These are phyloP conservation scores for Thermophis baileyi DNA, from an alignment of 2,113 vertebrate genomes.

Conservation along the genomic window DNA sequence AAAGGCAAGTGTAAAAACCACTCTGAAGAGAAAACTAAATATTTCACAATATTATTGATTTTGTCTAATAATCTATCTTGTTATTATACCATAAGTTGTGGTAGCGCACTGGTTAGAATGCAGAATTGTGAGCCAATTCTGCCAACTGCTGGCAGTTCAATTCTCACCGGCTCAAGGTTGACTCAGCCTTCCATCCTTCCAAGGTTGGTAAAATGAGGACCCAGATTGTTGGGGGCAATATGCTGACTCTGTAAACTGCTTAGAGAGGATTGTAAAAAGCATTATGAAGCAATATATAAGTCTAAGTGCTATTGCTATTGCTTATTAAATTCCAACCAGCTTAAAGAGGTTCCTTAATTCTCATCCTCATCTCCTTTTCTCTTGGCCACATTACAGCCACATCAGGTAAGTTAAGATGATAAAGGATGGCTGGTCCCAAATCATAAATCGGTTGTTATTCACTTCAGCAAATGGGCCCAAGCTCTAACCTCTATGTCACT, in stretches of 20 bases:
- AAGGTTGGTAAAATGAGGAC: neutral
- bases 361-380: neutral
- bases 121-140: neutral
- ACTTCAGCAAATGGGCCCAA: neutral
- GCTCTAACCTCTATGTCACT: neutral
- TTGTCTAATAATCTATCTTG: neutral
- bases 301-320: neutral
- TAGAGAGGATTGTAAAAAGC: neutral
- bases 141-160: neutral
- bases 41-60: neutral
- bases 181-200: neutral
- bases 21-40: neutral
- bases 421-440: neutral
- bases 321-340: neutral
- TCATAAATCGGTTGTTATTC: neutral
- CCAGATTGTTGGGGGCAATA: neutral
- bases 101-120: neutral
- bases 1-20: neutral
- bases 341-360: neutral
- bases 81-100: neutral
- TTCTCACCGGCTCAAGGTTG: neutral
- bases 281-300: neutral
- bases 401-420: neutral
- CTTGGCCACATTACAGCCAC: neutral
- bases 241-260: neutral